Conservation (phyloP, 2,797 vertebrate species). For the Leptodactylus fallax region DNA sequence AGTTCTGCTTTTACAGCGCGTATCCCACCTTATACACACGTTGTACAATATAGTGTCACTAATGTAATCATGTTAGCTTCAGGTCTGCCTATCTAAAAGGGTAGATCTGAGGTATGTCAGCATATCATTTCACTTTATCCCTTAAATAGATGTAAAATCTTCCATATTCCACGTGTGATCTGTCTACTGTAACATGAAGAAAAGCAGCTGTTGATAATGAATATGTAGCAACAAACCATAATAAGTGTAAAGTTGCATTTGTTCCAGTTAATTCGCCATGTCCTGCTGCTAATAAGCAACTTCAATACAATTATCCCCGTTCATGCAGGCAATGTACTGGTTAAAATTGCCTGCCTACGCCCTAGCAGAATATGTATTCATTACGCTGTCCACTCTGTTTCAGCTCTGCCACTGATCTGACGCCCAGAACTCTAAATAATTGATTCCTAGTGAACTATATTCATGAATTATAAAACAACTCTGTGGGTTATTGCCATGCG, state of each 20-base stretch:
- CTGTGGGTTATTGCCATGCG: slow-evolving; percentile 32
- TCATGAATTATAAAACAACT: slow-evolving; percentile 51
- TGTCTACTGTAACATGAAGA: neutral
- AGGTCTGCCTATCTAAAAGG: neutral
- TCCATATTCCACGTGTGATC: neutral
- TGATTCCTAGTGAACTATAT: slow-evolving; percentile 32
- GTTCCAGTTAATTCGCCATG: neutral
- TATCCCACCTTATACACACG: neutral
- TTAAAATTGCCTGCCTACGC: neutral
- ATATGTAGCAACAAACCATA: neutral
- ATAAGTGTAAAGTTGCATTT: neutral
- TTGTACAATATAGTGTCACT: neutral
- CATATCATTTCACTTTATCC: neutral
- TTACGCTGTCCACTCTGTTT: slow-evolving; percentile 13
- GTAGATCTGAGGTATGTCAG: neutral
- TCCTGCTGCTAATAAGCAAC: neutral
- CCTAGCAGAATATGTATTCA: neutral
- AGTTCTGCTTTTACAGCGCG: neutral
- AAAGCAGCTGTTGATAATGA: neutral
- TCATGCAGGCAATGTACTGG: neutral
- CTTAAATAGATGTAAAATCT: neutral
- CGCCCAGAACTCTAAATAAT: slow-evolving; percentile 42
- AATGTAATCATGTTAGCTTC: neutral
- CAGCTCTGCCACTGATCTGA: slow-evolving; percentile 19
- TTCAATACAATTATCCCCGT: neutral